Conservation (phyloP, 2,888 invertebrate genomes). For the Tortrix viridana region DNA sequence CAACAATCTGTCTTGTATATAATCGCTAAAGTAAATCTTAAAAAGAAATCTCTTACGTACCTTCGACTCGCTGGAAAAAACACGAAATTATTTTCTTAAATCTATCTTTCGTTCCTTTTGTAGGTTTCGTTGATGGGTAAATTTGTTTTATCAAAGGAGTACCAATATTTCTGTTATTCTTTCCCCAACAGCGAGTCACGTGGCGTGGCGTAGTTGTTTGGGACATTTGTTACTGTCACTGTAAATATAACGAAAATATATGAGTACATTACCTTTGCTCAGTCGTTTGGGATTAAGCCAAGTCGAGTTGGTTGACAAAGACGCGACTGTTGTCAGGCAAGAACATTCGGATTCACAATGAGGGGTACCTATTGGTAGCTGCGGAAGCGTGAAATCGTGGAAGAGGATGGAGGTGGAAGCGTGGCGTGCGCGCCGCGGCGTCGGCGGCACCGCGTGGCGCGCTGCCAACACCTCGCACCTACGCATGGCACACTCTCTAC, state of each 20-base stretch:
- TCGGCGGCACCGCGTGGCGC: slow-evolving; percentile 36
- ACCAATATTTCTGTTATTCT: slow-evolving; percentile 38
- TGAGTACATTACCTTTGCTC: slow-evolving; percentile 69
- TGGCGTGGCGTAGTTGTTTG: slow-evolving; percentile 41
- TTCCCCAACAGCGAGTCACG: slow-evolving; percentile 25
- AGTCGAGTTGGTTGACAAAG: slow-evolving; percentile 68
- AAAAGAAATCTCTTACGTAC: slow-evolving; percentile 29
- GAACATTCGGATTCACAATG: slow-evolving; percentile 56
- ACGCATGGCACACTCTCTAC: slow-evolving; percentile 20
- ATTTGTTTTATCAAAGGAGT: slow-evolving; percentile 36
- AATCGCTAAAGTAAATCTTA: slow-evolving; percentile 39
- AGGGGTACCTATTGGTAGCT: slow-evolving; percentile 52
- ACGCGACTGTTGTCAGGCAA: slow-evolving; percentile 63
- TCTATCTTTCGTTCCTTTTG: slow-evolving; percentile 37
- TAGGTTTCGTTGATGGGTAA: slow-evolving; percentile 25
- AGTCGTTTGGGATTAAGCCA: slow-evolving; percentile 75
- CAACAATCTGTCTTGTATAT: slow-evolving; percentile 70
- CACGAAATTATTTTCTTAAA: slow-evolving; percentile 34
- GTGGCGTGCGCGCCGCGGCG: too few species aligned
- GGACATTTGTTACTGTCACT: slow-evolving; percentile 64
- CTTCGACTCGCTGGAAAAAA: slow-evolving; percentile 23
- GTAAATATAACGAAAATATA: slow-evolving; percentile 70
- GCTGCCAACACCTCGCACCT: slow-evolving; percentile 38
- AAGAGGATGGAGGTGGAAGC: slow-evolving; percentile 44
- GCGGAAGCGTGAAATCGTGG: slow-evolving; percentile 58